Conservation (phyloP, 2,888 invertebrate species). For the Tillus elongatus region DNA sequence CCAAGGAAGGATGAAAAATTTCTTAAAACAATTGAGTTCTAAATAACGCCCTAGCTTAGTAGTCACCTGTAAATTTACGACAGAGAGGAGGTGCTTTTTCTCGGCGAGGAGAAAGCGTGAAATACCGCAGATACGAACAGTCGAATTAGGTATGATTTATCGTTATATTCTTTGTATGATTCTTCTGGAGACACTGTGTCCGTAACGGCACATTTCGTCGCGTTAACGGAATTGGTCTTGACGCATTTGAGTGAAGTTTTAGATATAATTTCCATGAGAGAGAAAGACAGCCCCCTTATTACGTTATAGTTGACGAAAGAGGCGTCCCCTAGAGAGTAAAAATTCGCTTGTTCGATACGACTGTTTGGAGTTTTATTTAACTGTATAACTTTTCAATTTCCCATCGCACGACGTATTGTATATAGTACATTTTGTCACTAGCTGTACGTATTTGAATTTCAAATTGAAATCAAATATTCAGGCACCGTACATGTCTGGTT, state of each 20-base stretch:
- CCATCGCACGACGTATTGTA: conserved; percentile 28
- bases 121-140: no score
- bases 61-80: no score
- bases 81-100: no score
- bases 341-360: conserved; percentile 25
- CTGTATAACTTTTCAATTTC: conserved; percentile 39
- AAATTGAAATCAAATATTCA: conserved; percentile 41
- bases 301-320: conserved; percentile 25
- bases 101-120: no score
- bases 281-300: conserved; percentile 33
- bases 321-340: conserved; percentile 25
- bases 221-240: no score
- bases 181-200: no score
- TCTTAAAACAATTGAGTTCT: no score
- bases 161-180: no score
- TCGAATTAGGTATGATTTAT: no score
- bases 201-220: no score
- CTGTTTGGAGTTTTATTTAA: conserved; percentile 34
- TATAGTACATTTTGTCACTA: conserved; percentile 26
- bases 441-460: conserved; percentile 36
- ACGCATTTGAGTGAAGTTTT: conserved; percentile 21
- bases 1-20: no score
- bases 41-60: no score
- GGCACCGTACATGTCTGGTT: conserved; percentile 32
- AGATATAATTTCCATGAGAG: conserved; percentile 34